phyloP scores from a whole-genome alignment of 2,888 invertebrate species.

The Dione juno region DNA sequence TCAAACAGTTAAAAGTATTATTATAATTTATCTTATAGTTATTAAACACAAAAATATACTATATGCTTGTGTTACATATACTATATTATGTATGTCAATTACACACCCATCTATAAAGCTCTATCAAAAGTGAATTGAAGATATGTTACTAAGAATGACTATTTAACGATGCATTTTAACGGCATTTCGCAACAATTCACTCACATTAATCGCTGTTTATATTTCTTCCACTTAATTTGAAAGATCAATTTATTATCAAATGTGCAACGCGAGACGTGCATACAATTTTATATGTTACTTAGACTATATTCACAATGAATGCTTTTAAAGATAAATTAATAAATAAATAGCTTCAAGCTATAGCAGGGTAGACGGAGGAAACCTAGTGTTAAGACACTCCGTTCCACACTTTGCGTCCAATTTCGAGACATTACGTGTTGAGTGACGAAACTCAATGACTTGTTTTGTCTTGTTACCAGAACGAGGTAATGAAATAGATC shows the following conservation, averaged over 20 bases:
- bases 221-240: conserved; percentile 4
- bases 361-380: no score
- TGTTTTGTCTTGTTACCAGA: no score
- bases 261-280: conserved; percentile 16
- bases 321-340: background rate
- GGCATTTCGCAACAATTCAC: background rate
- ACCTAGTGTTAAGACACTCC: no score
- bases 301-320: background rate
- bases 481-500: no score
- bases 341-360: no score
- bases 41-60: no score
- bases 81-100: background rate
- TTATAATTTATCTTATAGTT: no score
- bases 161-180: conserved; percentile 22
- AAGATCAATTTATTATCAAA: conserved; percentile 37
- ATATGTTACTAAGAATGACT: background rate
- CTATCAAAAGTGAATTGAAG: background rate
- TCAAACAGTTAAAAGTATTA: no score
- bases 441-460: no score
- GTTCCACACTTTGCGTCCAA: no score
- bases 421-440: no score
- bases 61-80: no score
- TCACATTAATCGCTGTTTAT: conserved; percentile 20
- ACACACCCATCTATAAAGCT: background rate
- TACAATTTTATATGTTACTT: conserved; percentile 5